Evolutionary conservation across 2,888 invertebrate genomes (phyloP).

Genomic region (Disparrhopalites patrizii): DNA sequence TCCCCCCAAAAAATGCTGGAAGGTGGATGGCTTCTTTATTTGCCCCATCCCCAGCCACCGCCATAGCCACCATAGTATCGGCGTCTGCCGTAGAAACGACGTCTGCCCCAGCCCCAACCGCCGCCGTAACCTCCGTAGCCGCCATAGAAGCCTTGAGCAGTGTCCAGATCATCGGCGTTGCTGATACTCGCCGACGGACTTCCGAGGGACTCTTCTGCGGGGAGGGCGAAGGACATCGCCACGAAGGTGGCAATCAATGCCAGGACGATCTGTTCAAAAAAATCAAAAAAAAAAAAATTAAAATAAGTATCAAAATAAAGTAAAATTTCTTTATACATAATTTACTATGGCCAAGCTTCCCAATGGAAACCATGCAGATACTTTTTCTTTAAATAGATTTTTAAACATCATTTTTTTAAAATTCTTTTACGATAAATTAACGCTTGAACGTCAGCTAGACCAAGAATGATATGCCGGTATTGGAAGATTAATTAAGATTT

Average conservation of each 20-base stretch:
- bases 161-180: slow-evolving; percentile 11
- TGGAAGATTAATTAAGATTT: too few relatives aligned
- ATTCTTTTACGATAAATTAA: neutral
- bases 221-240: neutral
- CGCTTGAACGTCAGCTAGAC: neutral
- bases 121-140: neutral
- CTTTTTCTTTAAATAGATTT: neutral
- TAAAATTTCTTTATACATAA: neutral
- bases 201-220: neutral
- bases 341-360: neutral
- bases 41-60: slow-evolving; percentile 15
- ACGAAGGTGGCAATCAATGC: neutral
- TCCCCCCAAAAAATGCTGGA: neutral
- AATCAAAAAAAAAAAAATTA: neutral
- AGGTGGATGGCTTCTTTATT: neutral
- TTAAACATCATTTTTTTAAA: neutral
- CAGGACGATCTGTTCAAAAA: neutral
- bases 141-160: neutral
- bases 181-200: neutral
- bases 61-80: slow-evolving; percentile 2
- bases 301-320: neutral
- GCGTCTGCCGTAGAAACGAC: neutral
- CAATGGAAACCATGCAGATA: neutral
- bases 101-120: neutral
- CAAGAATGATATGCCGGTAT: too few relatives aligned